Conservation (phyloP, 2,888 invertebrate genomes). For the Lepidocyrtinus sp. region DNA sequence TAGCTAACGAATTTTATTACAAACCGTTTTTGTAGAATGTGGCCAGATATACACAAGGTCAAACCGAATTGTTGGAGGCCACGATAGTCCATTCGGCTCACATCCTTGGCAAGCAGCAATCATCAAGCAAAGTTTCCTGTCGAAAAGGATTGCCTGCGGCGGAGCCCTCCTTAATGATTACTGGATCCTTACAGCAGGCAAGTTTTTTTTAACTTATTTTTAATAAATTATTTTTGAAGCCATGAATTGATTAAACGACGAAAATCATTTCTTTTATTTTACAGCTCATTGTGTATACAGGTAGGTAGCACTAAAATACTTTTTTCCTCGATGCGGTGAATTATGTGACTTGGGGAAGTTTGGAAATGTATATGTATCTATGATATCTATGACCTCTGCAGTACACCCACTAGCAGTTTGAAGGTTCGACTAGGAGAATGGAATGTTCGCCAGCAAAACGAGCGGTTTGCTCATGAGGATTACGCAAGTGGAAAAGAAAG, state of each 20-base stretch:
- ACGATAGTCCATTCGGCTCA: slow-evolving; percentile 81
- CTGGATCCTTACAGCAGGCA: slow-evolving; percentile 88
- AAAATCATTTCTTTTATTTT: slow-evolving; percentile 15
- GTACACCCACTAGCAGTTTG: slow-evolving; percentile 89
- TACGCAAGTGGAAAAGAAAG: slow-evolving; percentile 89
- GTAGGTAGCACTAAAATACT: too few relatives aligned
- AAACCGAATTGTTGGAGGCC: slow-evolving; percentile 91
- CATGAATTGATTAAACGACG: too few relatives aligned
- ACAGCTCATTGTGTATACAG: slow-evolving; percentile 82
- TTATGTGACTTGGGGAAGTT: too few relatives aligned
- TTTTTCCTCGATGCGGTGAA: too few relatives aligned
- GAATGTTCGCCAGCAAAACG: slow-evolving; percentile 90
- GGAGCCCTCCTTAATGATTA: slow-evolving; percentile 90
- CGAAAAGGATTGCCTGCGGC: slow-evolving; percentile 92
- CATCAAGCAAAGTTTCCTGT: slow-evolving; percentile 91
- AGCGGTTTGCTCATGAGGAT: slow-evolving; percentile 89
- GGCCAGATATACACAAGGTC: slow-evolving; percentile 90
- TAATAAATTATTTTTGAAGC: too few relatives aligned
- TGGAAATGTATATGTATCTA: too few relatives aligned
- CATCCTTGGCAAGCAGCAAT: slow-evolving; percentile 96
- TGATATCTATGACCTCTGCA: too few relatives aligned
- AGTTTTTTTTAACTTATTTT: too few relatives aligned
- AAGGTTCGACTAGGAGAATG: slow-evolving; percentile 93
- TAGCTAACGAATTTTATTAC: too few relatives aligned
- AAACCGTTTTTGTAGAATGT: slow-evolving; percentile 88